Conservation (phyloP, 2,888 invertebrate genomes). For the Lymantria monacha region DNA sequence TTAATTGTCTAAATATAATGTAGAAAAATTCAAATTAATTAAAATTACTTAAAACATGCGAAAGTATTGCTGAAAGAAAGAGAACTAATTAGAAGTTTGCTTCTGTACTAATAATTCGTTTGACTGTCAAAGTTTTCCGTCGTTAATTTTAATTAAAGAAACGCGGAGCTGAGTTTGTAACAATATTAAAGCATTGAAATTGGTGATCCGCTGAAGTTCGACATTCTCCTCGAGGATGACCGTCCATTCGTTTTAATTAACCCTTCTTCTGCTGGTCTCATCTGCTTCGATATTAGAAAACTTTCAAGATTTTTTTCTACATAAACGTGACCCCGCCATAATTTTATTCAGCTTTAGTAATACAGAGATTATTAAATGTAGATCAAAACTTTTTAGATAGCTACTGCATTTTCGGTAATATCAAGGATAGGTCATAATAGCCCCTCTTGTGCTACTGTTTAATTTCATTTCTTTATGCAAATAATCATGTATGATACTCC, state of each 20-base stretch:
- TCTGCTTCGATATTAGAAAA: constrained; percentile 62
- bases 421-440: too few relatives aligned
- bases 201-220: constrained; percentile 81
- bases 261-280: constrained; percentile 64
- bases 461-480: too few relatives aligned
- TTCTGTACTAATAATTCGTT: constrained; percentile 82
- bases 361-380: too few relatives aligned
- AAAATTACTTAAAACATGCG: constrained; percentile 72
- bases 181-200: constrained; percentile 81
- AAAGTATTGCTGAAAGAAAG: constrained; percentile 74
- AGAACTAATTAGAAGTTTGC: constrained; percentile 81
- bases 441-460: too few relatives aligned
- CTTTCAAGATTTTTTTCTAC: constrained; percentile 48
- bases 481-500: too few relatives aligned
- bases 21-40: constrained; percentile 70
- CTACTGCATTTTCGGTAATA: too few relatives aligned
- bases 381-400: too few relatives aligned
- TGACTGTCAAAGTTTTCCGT: constrained; percentile 81
- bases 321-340: constrained; percentile 49
- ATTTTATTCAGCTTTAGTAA: constrained; percentile 49
- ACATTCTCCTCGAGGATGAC: constrained; percentile 72
- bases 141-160: constrained; percentile 83
- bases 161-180: constrained; percentile 76
- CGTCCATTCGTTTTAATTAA: constrained; percentile 80
- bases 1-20: too few relatives aligned